Conservation (phyloP, 2,113 vertebrate genomes). For the Gobius niger region DNA sequence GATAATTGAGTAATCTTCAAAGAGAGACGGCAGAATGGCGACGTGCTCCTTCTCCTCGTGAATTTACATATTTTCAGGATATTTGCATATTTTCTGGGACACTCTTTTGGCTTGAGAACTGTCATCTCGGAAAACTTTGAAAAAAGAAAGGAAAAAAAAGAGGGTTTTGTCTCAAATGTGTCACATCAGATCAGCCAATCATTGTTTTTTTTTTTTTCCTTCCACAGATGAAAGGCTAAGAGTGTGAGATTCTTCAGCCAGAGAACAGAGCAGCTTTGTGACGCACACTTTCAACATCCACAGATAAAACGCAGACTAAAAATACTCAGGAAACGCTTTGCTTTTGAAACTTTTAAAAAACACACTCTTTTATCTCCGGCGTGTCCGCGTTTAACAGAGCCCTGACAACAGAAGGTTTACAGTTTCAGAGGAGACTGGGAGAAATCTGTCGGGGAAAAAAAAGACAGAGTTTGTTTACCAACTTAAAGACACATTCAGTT, state of each 20-base stretch:
- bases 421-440: neutral
- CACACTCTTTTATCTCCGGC: neutral
- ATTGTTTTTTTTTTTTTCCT: conserved; percentile 6
- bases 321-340: neutral
- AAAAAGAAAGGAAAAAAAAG: neutral
- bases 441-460: neutral
- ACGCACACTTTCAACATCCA: neutral
- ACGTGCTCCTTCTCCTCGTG: conserved; percentile 25
- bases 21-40: conserved; percentile 40
- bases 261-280: neutral
- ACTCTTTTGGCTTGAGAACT: conserved; percentile 15
- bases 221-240: conserved; percentile 1
- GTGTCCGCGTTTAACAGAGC: conserved; percentile 11
- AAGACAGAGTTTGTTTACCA: neutral
- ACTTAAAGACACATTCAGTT: neutral
- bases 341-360: conserved; percentile 17
- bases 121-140: conserved; percentile 19
- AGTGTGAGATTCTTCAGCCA: neutral
- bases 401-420: neutral
- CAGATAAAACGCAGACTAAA: neutral
- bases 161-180: conserved; percentile 9
- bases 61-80: conserved; percentile 49
- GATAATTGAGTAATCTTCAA: conserved; percentile 64
- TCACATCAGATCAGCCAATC: conserved; percentile 11
- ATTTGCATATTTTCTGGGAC: conserved; percentile 64